A percentile compares a stretch with the other conserved stretches of the same genome.
These are phyloP conservation scores for Galerucella calmariensis DNA, from an alignment of 2,888 invertebrate genomes.

Conservation along the genomic window DNA sequence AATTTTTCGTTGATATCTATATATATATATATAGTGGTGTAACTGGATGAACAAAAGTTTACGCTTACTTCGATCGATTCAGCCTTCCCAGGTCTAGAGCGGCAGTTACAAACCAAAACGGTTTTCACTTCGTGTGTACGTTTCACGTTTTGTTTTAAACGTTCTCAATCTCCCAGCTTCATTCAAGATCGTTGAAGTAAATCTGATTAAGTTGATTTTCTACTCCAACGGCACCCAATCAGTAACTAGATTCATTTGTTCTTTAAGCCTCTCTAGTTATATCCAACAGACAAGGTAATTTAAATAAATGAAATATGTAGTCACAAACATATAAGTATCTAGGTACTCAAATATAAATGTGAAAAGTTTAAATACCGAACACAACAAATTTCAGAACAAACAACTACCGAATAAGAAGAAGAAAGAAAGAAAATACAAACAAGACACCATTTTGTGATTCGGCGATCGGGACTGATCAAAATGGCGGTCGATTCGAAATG, in stretches of 20 bases:
- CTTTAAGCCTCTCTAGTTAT: constrained; percentile 1
- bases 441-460: too few species aligned
- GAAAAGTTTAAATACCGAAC: too few species aligned
- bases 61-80: constrained; percentile 56
- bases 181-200: constrained; percentile 42
- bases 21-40: constrained; percentile 39
- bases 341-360: too few species aligned
- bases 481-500: too few species aligned
- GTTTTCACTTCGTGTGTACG: constrained; percentile 45
- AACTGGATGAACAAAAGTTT: constrained; percentile 53
- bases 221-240: constrained; percentile 20
- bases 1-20: constrained; percentile 13
- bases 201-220: constrained; percentile 43
- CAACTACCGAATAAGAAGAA: too few species aligned
- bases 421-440: too few species aligned
- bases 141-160: constrained; percentile 46
- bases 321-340: too few species aligned
- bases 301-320: neutral
- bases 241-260: constrained; percentile 6
- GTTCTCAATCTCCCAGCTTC: constrained; percentile 41
- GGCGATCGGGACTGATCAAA: too few species aligned
- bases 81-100: constrained; percentile 58
- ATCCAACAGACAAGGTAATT: neutral
- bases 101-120: constrained; percentile 23
- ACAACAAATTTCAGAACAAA: too few species aligned